Conservation (phyloP, 2,888 invertebrate genomes). For the Lumbricus terrestris region DNA sequence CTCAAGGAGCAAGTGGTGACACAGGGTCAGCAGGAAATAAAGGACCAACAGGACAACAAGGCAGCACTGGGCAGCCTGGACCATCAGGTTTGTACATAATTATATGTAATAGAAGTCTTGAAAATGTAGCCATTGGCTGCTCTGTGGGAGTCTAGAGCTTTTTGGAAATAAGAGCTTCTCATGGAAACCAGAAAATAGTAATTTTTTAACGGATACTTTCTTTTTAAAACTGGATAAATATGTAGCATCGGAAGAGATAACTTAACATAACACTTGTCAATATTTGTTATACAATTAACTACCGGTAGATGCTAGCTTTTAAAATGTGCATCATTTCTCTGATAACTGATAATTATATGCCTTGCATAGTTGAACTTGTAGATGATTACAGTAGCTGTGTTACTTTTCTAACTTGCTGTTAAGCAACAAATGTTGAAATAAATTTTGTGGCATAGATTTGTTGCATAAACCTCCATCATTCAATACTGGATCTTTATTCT, state of each 20-base stretch:
- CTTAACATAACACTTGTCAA: neutral
- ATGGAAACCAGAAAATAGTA: neutral
- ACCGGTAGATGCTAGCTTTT: neutral
- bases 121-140: neutral
- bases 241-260: neutral
- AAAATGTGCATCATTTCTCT: neutral
- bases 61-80: constrained; percentile 49
- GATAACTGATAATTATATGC: neutral
- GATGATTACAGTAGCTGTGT: neutral
- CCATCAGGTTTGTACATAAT: neutral
- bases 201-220: neutral
- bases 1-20: constrained; percentile 18
- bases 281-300: neutral
- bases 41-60: constrained; percentile 44
- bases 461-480: neutral
- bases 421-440: too few relatives aligned
- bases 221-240: neutral
- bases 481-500: neutral
- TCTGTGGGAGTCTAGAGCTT: neutral
- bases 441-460: neutral
- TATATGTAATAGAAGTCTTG: neutral
- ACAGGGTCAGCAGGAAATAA: constrained; percentile 35
- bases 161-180: too few relatives aligned
- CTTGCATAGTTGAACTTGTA: neutral
- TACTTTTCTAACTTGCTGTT: neutral